Conservation (phyloP, 1,140 invertebrate genomes). For the Caenorhabditis latens region DNA sequence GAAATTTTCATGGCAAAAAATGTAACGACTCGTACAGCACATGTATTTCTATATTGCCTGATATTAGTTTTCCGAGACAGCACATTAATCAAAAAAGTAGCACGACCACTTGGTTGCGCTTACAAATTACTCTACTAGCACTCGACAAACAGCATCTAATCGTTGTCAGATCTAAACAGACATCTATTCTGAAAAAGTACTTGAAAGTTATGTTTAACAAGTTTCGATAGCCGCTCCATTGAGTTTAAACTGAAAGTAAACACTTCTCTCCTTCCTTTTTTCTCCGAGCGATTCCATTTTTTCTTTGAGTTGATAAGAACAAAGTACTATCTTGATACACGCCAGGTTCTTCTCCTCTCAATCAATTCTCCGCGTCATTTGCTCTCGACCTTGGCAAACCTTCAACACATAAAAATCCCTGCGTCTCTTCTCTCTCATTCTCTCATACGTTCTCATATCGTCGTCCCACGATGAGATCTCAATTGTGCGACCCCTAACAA, state of each 20-base stretch:
- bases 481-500: no score
- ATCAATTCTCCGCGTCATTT: conserved; percentile 1
- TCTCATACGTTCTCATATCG: background rate
- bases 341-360: background rate
- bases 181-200: background rate
- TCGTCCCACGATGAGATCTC: no score
- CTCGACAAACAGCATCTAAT: background rate
- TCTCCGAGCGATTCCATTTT: background rate
- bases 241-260: conserved; percentile 18
- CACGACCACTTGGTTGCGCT: no score
- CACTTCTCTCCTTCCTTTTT: background rate
- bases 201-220: conserved; percentile 5
- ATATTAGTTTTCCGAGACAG: no score
- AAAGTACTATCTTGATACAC: conserved; percentile 16
- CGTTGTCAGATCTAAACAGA: background rate
- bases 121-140: no score
- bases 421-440: conserved; percentile 13
- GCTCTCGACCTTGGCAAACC: background rate
- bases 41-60: no score
- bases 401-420: background rate
- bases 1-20: no score
- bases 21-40: no score
- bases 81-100: no score
- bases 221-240: conserved; percentile 4
- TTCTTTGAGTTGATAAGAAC: conserved; percentile 13